These are phyloP conservation scores for Mastomys natalensis DNA, from an alignment of 2,113 vertebrate species.

Conservation along the genomic window DNA sequence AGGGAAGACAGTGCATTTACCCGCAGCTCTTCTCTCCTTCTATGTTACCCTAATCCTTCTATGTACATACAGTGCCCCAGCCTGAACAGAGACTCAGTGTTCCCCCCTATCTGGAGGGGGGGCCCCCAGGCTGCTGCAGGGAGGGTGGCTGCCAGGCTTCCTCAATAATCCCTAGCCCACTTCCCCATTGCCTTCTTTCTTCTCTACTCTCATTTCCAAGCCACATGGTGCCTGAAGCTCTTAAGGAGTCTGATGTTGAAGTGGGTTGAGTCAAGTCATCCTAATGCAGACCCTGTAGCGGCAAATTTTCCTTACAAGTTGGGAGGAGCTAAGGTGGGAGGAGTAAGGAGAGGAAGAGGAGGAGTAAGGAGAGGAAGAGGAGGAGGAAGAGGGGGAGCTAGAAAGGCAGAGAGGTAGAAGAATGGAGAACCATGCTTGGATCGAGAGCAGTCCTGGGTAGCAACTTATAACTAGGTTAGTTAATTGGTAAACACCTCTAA, in stretches of 20 bases:
- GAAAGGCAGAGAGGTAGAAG: too few species aligned
- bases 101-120: background rate
- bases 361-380: too few species aligned
- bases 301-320: too few species aligned
- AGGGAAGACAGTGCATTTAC: background rate
- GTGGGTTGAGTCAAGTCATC: background rate
- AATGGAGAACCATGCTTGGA: too few species aligned
- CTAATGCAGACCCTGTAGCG: background rate
- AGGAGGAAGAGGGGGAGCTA: too few species aligned
- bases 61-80: background rate
- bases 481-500: too few species aligned
- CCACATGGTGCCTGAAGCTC: background rate
- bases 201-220: background rate
- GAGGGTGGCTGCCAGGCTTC: fast-evolving
- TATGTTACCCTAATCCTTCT: background rate
- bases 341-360: too few species aligned
- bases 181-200: background rate
- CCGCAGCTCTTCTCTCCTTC: background rate
- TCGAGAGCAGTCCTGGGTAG: too few species aligned
- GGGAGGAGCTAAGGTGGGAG: too few species aligned
- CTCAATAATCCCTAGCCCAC: background rate
- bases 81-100: background rate
- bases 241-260: background rate
- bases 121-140: background rate
- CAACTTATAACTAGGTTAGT: too few species aligned